These are phyloP conservation scores for Drosophila ohnishii DNA, from an alignment of 1,140 invertebrate genomes.

Conservation along the genomic window DNA sequence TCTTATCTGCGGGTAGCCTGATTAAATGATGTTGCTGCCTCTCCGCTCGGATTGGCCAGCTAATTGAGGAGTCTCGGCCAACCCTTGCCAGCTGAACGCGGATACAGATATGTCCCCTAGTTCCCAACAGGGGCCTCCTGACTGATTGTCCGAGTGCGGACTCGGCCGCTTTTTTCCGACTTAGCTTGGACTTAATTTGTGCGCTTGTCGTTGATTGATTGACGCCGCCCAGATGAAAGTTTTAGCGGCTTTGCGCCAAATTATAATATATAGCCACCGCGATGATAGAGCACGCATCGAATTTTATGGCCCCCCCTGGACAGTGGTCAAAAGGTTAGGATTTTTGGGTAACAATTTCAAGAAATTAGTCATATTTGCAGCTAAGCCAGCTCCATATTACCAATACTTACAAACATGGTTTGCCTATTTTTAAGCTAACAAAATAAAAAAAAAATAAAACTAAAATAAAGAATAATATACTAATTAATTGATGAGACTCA, in stretches of 20 bases:
- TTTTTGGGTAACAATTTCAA: not conserved
- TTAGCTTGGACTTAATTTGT: conserved; percentile 74
- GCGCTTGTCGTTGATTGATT: conserved; percentile 78
- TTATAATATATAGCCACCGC: conserved; percentile 67
- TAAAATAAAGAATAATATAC: not conserved
- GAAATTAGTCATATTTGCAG: not conserved
- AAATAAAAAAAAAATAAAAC: too few relatives aligned
- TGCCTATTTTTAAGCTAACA: not conserved
- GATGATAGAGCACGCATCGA: conserved; percentile 73
- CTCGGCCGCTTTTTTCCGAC: conserved; percentile 46
- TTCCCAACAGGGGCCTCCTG: conserved; percentile 35
- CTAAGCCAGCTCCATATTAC: not conserved
- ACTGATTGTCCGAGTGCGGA: conserved; percentile 63
- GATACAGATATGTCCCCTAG: conserved; percentile 12
- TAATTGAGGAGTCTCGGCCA: conserved; percentile 57
- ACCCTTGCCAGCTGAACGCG: conserved; percentile 32
- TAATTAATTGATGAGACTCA: not conserved
- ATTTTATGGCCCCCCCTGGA: conserved; percentile 64
- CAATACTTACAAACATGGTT: too few relatives aligned
- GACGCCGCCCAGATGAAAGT: conserved; percentile 71
- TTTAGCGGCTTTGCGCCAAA: conserved; percentile 73
- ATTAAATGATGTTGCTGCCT: conserved; percentile 62
- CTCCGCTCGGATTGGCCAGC: conserved; percentile 58
- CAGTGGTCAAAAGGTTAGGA: not conserved
- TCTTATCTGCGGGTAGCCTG: conserved; percentile 56